phyloP scores from a whole-genome alignment of 2,113 vertebrate species.

The Tympanuchus pallidicinctus region DNA sequence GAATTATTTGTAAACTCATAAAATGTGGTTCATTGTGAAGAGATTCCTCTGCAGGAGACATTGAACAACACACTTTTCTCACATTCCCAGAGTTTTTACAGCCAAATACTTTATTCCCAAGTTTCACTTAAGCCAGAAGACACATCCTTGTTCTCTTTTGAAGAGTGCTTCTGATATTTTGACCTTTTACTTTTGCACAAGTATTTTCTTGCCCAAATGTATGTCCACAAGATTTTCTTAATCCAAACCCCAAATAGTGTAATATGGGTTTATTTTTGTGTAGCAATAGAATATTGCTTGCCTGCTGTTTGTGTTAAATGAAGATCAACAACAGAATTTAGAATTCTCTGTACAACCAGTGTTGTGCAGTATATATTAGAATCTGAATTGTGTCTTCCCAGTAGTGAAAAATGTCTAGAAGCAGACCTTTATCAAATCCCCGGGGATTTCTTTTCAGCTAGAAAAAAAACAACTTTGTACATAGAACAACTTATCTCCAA shows the following conservation, averaged over 20 bases:
- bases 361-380: background rate
- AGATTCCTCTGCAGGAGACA: background rate
- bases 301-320: background rate
- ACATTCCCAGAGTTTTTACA: background rate
- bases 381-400: background rate
- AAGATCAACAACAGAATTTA: background rate
- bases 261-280: background rate
- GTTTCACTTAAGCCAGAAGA: background rate
- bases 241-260: background rate
- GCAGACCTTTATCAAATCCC: background rate
- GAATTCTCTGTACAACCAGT: background rate
- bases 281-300: background rate
- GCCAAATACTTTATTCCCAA: background rate
- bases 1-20: background rate
- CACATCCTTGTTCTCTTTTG: background rate
- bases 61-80: background rate
- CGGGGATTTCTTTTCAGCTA: background rate
- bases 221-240: background rate
- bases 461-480: background rate
- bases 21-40: background rate
- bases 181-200: background rate
- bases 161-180: background rate
- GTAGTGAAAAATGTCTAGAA: background rate
- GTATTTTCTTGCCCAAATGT: background rate
- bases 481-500: background rate